These are phyloP conservation scores for Drosophila azteca DNA, from an alignment of 1,140 invertebrate species.

Conservation along the genomic window DNA sequence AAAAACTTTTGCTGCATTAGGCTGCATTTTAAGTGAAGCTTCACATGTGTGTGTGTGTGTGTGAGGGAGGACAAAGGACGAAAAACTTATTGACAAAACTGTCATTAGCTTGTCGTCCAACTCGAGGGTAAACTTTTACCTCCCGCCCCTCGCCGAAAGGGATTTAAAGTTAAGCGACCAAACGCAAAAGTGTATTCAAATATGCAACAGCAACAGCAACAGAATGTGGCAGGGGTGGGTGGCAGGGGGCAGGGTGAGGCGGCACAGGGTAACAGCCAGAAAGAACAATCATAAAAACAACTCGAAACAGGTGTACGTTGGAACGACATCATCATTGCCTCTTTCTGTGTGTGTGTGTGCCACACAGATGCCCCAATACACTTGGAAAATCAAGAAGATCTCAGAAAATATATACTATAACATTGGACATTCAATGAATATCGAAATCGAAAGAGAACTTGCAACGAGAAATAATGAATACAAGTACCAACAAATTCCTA, in stretches of 20 bases:
- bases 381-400: too few relatives aligned
- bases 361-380: too few relatives aligned
- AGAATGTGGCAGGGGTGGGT: not conserved
- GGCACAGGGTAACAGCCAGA: conserved; percentile 6
- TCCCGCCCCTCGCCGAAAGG: conserved; percentile 32
- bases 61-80: not conserved
- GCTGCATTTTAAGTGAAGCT: conserved; percentile 59
- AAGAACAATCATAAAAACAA: conserved; percentile 72
- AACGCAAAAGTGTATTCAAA: conserved; percentile 79
- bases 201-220: conserved; percentile 58
- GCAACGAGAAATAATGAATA: too few relatives aligned
- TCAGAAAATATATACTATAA: too few relatives aligned
- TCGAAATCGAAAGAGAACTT: too few relatives aligned
- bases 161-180: conserved; percentile 81
- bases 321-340: conserved; percentile 79
- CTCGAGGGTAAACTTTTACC: conserved; percentile 44
- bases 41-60: conserved; percentile 13
- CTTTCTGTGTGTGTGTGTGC: not conserved
- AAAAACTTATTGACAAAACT: conserved; percentile 79
- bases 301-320: conserved; percentile 77
- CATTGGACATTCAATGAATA: too few relatives aligned
- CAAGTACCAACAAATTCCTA: too few relatives aligned
- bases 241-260: too few relatives aligned
- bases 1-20: conserved; percentile 71
- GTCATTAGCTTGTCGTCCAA: conserved; percentile 77